Evolutionary conservation across 2,797 vertebrate species (phyloP).

Genomic region (Kryptopterus vitreolus): DNA sequence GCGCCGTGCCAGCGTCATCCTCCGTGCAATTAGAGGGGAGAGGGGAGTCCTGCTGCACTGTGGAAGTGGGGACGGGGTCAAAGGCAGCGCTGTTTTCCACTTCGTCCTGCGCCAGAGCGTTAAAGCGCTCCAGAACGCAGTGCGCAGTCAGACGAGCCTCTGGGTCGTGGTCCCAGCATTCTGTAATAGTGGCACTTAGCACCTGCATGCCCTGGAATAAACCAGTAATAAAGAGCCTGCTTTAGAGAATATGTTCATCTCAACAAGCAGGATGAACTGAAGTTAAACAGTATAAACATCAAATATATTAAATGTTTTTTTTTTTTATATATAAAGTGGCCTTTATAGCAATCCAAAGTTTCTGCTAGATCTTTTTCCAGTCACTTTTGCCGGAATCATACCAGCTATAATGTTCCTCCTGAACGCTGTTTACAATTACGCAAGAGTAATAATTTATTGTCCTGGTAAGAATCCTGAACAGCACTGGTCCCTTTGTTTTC

Average conservation of each 20-base stretch:
- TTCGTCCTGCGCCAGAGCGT: conserved; percentile 72
- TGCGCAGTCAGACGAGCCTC: conserved; percentile 88
- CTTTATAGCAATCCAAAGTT: neutral
- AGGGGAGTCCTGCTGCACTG: conserved; percentile 46
- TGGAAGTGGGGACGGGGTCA: conserved; percentile 13
- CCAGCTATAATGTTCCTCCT: neutral
- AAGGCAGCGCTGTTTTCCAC: conserved; percentile 41
- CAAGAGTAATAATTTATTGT: neutral
- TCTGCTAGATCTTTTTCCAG: neutral
- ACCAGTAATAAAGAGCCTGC: neutral
- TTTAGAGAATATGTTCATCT: neutral
- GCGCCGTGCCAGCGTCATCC: conserved; percentile 28
- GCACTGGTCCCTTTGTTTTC: neutral
- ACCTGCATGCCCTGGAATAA: conserved; percentile 80
- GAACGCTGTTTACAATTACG: neutral
- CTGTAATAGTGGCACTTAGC: conserved; percentile 83
- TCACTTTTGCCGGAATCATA: neutral
- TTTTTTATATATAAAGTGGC: no score
- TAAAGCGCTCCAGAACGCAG: conserved; percentile 87
- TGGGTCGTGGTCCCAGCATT: conserved; percentile 92
- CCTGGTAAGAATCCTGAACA: neutral
- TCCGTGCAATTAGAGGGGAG: conserved; percentile 37
- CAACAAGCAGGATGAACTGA: neutral
- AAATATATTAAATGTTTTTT: neutral
- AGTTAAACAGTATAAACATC: neutral